These are phyloP conservation scores for Alosa sapidissima DNA, from an alignment of 2,797 vertebrate species.

Conservation along the genomic window DNA sequence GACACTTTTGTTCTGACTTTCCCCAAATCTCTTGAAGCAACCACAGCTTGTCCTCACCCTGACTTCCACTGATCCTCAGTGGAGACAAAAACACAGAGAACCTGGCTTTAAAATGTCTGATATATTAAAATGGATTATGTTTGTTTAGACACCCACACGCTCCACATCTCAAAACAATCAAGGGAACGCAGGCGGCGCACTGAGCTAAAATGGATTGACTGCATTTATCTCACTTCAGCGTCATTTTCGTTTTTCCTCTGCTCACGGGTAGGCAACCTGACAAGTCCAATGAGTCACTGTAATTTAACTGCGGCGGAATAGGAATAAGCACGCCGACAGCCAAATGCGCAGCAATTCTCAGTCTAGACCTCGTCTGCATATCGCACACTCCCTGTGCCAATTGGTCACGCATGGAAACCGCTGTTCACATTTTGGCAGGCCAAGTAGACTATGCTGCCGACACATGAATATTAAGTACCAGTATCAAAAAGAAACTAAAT, in stretches of 20 bases:
- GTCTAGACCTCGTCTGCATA: slow-evolving; percentile 39
- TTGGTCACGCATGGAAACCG: neutral
- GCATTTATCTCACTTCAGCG: slow-evolving; percentile 40
- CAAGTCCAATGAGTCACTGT: slow-evolving; percentile 42
- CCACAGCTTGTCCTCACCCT: neutral
- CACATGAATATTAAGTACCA: slow-evolving; percentile 1
- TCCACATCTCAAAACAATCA: slow-evolving; percentile 18
- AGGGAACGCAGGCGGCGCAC: neutral
- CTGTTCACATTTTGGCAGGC: slow-evolving; percentile 43
- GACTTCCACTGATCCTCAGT: neutral
- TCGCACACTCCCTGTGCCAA: slow-evolving; percentile 44
- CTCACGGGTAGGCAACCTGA: slow-evolving; percentile 26
- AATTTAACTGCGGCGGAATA: slow-evolving; percentile 45
- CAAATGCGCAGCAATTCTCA: slow-evolving; percentile 34
- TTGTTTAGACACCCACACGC: neutral
- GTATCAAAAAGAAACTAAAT: neutral
- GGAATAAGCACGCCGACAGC: slow-evolving; percentile 42
- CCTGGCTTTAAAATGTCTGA: neutral
- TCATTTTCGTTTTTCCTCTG: neutral
- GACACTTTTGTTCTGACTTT: neutral
- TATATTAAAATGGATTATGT: neutral
- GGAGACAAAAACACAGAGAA: neutral
- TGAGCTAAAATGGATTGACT: slow-evolving; percentile 24
- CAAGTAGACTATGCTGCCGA: neutral
- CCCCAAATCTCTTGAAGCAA: neutral